Conservation (phyloP, 1,140 invertebrate species). For the Ceratosolen solmsi region DNA sequence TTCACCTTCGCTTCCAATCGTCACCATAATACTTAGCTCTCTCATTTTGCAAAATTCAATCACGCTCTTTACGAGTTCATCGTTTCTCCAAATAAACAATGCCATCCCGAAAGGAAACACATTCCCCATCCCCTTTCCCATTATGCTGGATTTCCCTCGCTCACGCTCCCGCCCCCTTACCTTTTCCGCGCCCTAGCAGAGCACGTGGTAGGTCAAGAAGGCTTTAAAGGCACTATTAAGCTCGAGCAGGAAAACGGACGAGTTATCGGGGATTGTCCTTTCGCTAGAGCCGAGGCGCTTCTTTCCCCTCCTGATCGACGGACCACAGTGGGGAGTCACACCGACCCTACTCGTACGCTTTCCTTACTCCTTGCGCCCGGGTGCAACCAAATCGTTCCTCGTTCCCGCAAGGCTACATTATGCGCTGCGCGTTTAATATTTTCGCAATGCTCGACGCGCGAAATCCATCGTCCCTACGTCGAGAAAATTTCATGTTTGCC, state of each 20-base stretch:
- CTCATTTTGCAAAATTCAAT: not conserved
- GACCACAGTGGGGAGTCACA: too few species aligned
- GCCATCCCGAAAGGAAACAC: not conserved
- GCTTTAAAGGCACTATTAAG: not conserved
- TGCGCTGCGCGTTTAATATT: too few species aligned
- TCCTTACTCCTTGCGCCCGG: too few species aligned
- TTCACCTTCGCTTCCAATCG: too few species aligned
- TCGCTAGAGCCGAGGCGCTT: not conserved
- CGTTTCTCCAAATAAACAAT: not conserved
- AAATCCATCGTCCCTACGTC: too few species aligned
- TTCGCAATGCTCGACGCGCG: too few species aligned
- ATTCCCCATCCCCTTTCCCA: not conserved
- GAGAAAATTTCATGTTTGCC: too few species aligned
- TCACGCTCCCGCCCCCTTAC: not conserved
- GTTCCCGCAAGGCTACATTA: not conserved
- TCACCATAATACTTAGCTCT: not conserved
- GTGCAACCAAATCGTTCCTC: not conserved
- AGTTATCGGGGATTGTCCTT: conserved; percentile 2
- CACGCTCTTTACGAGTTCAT: not conserved
- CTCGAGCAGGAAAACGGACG: not conserved
- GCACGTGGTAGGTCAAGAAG: not conserved
- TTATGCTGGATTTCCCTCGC: not conserved
- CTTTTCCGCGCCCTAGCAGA: not conserved
- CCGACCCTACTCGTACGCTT: too few species aligned
- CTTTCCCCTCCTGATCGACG: not conserved